These are phyloP conservation scores for Catamblyrhynchus diadema DNA, from an alignment of 2,797 vertebrate species.

Conservation along the genomic window DNA sequence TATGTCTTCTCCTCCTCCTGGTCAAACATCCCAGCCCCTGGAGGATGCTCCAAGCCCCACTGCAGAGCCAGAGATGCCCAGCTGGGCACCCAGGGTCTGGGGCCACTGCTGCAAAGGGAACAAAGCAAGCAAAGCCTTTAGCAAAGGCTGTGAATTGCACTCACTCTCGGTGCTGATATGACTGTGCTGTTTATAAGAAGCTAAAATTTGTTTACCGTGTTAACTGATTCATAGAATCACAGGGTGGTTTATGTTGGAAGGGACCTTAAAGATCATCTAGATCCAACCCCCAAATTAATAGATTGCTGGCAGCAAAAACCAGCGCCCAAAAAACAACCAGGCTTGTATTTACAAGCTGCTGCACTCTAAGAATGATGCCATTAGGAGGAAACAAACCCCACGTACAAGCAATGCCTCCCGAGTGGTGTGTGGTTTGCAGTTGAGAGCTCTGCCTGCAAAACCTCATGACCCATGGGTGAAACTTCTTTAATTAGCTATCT, in stretches of 20 bases:
- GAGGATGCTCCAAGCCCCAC: neutral
- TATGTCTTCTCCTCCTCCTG: neutral
- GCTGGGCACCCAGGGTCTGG: neutral
- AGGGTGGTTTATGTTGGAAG: neutral
- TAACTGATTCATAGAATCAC: neutral
- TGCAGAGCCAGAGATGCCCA: neutral
- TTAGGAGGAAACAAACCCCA: neutral
- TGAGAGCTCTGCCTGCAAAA: neutral
- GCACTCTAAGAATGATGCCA: constrained; percentile 16
- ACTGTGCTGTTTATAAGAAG: constrained; percentile 30
- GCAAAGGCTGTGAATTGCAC: neutral
- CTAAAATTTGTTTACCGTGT: fast-evolving
- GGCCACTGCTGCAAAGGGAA: neutral
- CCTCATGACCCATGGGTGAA: neutral
- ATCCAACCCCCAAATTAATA: neutral
- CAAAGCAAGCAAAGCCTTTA: neutral
- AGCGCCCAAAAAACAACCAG: neutral
- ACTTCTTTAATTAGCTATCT: neutral
- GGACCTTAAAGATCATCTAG: neutral
- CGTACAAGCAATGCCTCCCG: fast-evolving
- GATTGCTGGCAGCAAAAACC: neutral
- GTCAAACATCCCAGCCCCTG: neutral
- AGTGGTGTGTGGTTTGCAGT: neutral
- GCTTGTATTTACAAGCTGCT: neutral
- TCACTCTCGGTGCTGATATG: neutral